These are phyloP conservation scores for Caranx melampygus DNA, from an alignment of 2,113 vertebrate species.

Conservation along the genomic window DNA sequence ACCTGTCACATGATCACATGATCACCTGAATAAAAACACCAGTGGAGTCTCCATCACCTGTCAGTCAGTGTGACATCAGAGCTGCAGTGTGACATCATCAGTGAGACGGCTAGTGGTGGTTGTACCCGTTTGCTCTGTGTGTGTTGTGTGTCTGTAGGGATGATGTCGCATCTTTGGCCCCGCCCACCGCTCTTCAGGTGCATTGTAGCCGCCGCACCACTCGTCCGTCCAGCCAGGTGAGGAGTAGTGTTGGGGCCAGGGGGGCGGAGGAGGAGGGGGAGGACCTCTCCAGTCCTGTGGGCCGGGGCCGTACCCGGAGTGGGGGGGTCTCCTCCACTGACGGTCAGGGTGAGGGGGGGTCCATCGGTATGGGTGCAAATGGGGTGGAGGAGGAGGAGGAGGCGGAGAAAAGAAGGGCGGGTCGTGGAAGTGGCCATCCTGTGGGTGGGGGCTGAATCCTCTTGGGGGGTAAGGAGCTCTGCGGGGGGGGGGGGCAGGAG, in stretches of 20 bases:
- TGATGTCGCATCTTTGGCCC: neutral
- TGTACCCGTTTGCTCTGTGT: neutral
- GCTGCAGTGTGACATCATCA: no score
- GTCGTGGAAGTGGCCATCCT: neutral
- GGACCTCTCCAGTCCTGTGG: neutral
- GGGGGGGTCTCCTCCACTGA: conserved; percentile 23
- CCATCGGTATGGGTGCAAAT: conserved; percentile 25
- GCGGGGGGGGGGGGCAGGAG: neutral
- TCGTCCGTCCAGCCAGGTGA: conserved; percentile 31
- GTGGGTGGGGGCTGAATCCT: neutral
- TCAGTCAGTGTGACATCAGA: no score
- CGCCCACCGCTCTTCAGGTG: neutral
- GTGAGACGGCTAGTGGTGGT: neutral
- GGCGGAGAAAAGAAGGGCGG: neutral
- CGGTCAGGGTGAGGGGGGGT: neutral
- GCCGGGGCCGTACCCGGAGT: neutral
- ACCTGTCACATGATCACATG: no score
- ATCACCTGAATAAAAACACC: no score
- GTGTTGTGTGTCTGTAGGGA: neutral
- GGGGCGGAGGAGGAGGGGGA: neutral
- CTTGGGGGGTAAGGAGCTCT: conserved; percentile 25
- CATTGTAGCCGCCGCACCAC: neutral
- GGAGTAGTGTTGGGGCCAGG: conserved; percentile 9
- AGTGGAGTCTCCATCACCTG: no score
- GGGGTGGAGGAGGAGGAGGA: neutral